Conservation (phyloP, 2,888 invertebrate species). For the Campoletis raptor region DNA sequence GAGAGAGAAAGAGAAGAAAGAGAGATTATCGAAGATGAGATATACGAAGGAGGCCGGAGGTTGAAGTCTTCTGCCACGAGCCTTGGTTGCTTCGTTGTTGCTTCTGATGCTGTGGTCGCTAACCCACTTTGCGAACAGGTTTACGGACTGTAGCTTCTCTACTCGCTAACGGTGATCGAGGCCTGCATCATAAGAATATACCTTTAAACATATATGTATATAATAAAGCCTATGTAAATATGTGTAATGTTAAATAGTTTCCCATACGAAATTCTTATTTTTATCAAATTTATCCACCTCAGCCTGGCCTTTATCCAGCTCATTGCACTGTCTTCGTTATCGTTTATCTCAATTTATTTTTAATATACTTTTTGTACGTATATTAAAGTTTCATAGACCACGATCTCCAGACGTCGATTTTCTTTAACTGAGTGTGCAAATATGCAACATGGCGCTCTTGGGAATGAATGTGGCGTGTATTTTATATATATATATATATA, state of each 20-base stretch:
- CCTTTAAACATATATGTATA: slow-evolving; percentile 2
- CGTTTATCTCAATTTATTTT: slow-evolving; percentile 16
- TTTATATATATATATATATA: neutral
- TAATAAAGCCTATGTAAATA: neutral
- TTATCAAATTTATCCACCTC: neutral
- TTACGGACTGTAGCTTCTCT: slow-evolving; percentile 75
- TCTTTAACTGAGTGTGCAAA: neutral
- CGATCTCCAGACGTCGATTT: slow-evolving; percentile 7
- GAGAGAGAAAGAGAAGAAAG: slow-evolving; percentile 10
- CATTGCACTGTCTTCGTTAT: slow-evolving; percentile 47
- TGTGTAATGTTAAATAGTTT: neutral
- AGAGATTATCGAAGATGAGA: slow-evolving; percentile 54
- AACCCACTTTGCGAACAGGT: slow-evolving; percentile 84
- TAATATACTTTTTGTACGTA: neutral
- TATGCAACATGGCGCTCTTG: slow-evolving; percentile 3
- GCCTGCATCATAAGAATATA: slow-evolving; percentile 63
- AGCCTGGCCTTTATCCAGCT: neutral
- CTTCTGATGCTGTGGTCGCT: slow-evolving; percentile 63
- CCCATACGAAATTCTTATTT: slow-evolving; percentile 21
- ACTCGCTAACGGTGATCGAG: slow-evolving; percentile 81
- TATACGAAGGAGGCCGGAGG: slow-evolving; percentile 64
- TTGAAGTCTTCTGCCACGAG: slow-evolving; percentile 59
- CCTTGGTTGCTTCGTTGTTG: slow-evolving; percentile 39
- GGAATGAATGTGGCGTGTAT: neutral
- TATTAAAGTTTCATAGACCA: slow-evolving; percentile 3